Evolutionary conservation across 2,888 invertebrate species (phyloP), one percentile per base, ranked within the genome.

Genomic region (Lycophotia porphyrea): DNA sequence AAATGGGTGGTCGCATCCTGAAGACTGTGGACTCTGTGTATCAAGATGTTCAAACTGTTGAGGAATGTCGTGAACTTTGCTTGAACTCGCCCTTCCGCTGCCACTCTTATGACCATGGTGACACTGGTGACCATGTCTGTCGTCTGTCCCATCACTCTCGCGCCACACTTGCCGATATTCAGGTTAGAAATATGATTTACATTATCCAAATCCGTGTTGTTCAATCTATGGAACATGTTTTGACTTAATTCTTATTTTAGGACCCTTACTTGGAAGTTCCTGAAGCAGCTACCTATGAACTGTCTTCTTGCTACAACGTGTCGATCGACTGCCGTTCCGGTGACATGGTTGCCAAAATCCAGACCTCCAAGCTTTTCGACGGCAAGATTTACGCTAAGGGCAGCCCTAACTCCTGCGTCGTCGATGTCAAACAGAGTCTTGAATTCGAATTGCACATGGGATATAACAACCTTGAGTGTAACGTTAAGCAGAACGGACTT

Each of bases 301-400:
- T 99, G 86, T 98, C 98, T 88, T 98, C 99, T 39, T 99, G 99
- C 94, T 99, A 99, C 97, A 99, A 99, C 95, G 99, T 99, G 67
- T 98, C 98, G 88, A 98, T 99, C 91, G 98, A 99, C 94, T 99
- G 99, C 92, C 97, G 98, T 74, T 97, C 98, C 44, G 98, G 98
- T 72, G 99, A 99, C 93, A 99, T 99, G 99, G 97, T 99, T 78
- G 99, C 99, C 55, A 97, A 98, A 87, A 99, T 99, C 91, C 98
- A 98, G 94, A 99, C 99, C 74, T 98, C 98, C 85, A 98, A 98
- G 94, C 96, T 99, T 78, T 99, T 99, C 96, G 98, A 98, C 93
- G 99, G 99, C 85, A 99, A 99, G 96, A 98, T 99, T 86, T 99
- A 99, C 95, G 99, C 99, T 80, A 99, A 99, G 94, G 98, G 99